Evolutionary conservation across 2,797 vertebrate species (phyloP).

Genomic region (Neostethus bicornis): DNA sequence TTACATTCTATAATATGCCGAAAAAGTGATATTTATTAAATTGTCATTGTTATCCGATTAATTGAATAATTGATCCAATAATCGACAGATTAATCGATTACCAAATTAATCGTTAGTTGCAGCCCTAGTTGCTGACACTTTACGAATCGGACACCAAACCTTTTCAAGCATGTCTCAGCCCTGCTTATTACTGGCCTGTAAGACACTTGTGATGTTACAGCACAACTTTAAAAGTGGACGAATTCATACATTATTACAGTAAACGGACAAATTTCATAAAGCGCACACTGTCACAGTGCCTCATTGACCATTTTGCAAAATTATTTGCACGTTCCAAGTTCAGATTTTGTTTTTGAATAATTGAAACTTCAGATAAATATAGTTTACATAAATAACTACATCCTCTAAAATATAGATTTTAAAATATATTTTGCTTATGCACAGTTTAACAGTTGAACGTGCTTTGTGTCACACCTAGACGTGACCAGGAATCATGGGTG

Average conservation of each 20-base stretch:
- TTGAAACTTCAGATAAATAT: no score
- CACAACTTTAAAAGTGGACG: conserved; percentile 32
- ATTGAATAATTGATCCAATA: no score
- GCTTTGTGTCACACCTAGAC: no score
- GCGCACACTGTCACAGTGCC: conserved; percentile 34
- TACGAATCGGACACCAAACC: no score
- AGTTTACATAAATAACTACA: no score
- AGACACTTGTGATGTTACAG: conserved; percentile 41
- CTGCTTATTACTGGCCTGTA: conserved; percentile 11
- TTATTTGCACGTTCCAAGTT: neutral
- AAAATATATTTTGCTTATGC: neutral
- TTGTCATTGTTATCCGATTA: no score
- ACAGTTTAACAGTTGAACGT: neutral
- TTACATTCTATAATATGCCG: no score
- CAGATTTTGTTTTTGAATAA: neutral
- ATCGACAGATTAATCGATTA: no score
- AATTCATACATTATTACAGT: conserved; percentile 35
- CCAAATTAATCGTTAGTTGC: no score
- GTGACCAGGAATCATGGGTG: neutral
- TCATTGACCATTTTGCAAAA: conserved; percentile 40
- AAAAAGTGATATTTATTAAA: no score
- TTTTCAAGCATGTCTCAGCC: conserved; percentile 34
- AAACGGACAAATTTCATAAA: conserved; percentile 19
- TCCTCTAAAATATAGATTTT: no score
- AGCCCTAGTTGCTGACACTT: no score